Percentiles rank a stretch among this genome's conserved stretches.
Conservation (phyloP, 1,140 invertebrate species). For the Chelonus insularis region DNA sequence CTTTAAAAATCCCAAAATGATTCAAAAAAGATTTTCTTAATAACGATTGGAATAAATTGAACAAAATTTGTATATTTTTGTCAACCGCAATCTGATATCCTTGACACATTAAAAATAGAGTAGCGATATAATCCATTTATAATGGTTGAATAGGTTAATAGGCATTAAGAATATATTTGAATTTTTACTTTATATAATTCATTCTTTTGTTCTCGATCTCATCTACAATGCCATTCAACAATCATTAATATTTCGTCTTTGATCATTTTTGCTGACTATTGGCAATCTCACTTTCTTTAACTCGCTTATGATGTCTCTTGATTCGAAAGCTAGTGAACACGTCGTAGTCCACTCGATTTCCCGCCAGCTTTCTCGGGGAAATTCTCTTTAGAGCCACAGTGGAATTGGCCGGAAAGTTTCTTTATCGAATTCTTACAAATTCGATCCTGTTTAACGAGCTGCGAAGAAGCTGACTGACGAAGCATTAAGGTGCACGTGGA, state of each 20-base stretch:
- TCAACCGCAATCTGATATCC: too few relatives aligned
- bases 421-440: conserved; percentile 22
- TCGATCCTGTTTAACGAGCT: conserved; percentile 17
- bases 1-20: too few relatives aligned
- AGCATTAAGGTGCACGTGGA: conserved; percentile 8
- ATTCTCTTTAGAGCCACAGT: neutral
- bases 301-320: neutral
- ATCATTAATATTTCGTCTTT: conserved; percentile 4
- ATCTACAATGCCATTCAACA: too few relatives aligned
- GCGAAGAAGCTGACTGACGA: conserved; percentile 15
- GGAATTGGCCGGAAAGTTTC: conserved; percentile 21
- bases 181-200: too few relatives aligned
- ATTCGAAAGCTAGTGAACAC: neutral
- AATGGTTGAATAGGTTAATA: too few relatives aligned
- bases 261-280: conserved; percentile 17
- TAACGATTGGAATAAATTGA: too few relatives aligned
- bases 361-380: conserved; percentile 7
- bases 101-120: too few relatives aligned
- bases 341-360: conserved; percentile 4
- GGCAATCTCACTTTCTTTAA: neutral
- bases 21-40: too few relatives aligned
- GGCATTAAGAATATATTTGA: too few relatives aligned
- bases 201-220: too few relatives aligned
- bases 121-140: too few relatives aligned
- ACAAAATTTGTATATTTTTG: too few relatives aligned